phyloP scores from a whole-genome alignment of 1,140 invertebrate species.

The Mylabris phalerata region DNA sequence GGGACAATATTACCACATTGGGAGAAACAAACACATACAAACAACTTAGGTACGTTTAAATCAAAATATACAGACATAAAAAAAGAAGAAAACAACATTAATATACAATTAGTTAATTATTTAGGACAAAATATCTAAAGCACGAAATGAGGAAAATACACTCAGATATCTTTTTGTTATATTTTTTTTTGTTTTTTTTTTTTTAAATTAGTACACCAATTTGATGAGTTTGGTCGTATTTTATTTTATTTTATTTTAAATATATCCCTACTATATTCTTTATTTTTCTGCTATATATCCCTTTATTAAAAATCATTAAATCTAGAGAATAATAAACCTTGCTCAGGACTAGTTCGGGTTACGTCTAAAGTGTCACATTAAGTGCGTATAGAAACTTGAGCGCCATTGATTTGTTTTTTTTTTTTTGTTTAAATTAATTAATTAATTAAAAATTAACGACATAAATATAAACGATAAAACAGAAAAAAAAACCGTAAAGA shows the following conservation, averaged over 20 bases:
- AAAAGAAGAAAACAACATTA: constrained; percentile 29
- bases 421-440: not conserved
- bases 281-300: constrained; percentile 27
- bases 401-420: constrained; percentile 21
- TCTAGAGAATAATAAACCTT: constrained; percentile 28
- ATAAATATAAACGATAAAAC: too few species aligned
- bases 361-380: constrained; percentile 34
- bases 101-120: constrained; percentile 33
- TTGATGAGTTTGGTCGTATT: constrained; percentile 36
- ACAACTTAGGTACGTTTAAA: constrained; percentile 36
- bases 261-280: constrained; percentile 6
- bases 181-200: constrained; percentile 12
- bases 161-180: constrained; percentile 14
- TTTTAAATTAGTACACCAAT: constrained; percentile 25
- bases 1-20: constrained; percentile 20
- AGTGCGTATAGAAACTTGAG: constrained; percentile 37
- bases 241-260: constrained; percentile 10
- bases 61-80: constrained; percentile 3
- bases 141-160: constrained; percentile 30
- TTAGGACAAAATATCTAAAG: constrained; percentile 37
- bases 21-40: constrained; percentile 31
- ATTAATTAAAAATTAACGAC: too few species aligned
- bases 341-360: constrained; percentile 39
- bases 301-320: constrained; percentile 8
- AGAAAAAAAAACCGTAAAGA: not conserved